Percentiles rank a stretch among this genome's conserved stretches.
phyloP scores from a whole-genome alignment of 2,113 vertebrate genomes.

The Donacobius atricapilla region DNA sequence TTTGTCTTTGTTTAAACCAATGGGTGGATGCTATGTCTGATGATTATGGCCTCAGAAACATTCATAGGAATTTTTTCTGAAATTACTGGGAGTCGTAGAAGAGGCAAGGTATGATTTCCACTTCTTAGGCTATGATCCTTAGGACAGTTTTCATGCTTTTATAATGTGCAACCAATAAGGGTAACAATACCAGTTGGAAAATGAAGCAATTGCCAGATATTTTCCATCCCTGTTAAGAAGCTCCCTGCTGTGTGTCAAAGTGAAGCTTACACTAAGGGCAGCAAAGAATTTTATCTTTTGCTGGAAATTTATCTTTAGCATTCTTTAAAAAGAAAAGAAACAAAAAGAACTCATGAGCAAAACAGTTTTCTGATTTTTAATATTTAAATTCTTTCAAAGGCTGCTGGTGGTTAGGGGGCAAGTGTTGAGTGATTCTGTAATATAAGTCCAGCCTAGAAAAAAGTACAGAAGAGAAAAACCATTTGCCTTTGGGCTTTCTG shows the following conservation, averaged over 20 bases:
- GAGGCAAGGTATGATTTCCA: neutral
- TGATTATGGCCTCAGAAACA: neutral
- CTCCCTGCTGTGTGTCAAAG: conserved; percentile 6
- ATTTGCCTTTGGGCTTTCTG: conserved; percentile 43
- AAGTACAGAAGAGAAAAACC: conserved; percentile 37
- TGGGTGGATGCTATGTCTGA: neutral
- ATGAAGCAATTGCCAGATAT: neutral
- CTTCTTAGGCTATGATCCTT: neutral
- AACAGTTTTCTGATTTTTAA: conserved; percentile 58
- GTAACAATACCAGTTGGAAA: conserved; percentile 39
- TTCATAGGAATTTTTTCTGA: neutral
- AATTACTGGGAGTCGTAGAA: neutral
- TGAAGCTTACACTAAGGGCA: neutral
- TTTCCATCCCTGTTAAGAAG: conserved; percentile 49
- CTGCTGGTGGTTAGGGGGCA: neutral
- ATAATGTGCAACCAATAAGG: neutral
- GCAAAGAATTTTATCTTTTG: conserved; percentile 33
- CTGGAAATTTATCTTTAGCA: conserved; percentile 32
- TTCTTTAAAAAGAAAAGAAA: neutral
- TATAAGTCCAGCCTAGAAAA: conserved; percentile 31
- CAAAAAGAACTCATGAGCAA: neutral
- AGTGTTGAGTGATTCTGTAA: conserved; percentile 40
- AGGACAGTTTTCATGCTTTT: neutral
- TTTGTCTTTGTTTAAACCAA: neutral
- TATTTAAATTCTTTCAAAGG: conserved; percentile 58